phyloP scores from a whole-genome alignment of 2,113 vertebrate species.

The Lagopus leucura region DNA sequence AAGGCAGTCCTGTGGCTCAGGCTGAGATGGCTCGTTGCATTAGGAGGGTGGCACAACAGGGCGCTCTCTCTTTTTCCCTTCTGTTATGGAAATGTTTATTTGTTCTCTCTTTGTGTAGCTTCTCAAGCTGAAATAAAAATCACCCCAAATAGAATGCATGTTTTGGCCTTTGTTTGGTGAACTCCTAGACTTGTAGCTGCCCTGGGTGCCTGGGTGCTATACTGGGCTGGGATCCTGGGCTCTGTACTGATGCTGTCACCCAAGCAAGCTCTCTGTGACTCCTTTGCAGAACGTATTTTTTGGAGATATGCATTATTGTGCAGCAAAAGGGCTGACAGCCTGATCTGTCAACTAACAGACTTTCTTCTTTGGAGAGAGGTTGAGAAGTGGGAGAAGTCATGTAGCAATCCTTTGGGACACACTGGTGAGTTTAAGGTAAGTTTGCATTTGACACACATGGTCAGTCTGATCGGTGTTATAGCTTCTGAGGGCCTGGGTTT shows the following conservation, averaged over 20 bases:
- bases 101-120: constrained; percentile 45
- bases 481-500: not conserved
- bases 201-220: not conserved
- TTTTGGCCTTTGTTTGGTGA: constrained; percentile 1
- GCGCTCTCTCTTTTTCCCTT: not conserved
- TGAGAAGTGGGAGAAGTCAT: not conserved
- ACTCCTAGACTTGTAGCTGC: not conserved
- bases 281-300: not conserved
- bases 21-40: not conserved
- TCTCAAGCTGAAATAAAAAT: constrained; percentile 66
- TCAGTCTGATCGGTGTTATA: not conserved
- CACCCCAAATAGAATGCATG: not conserved
- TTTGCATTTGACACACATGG: not conserved
- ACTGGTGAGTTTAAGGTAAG: not conserved
- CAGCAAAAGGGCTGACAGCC: not conserved
- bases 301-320: too few relatives aligned
- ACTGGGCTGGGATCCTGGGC: not conserved
- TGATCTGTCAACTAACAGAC: not conserved
- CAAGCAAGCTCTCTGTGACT: not conserved
- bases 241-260: not conserved
- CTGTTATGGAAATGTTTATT: not conserved
- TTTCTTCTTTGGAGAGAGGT: not conserved
- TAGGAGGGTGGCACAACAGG: not conserved
- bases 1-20: not conserved
- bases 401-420: not conserved